A percentile compares a stretch with the other conserved stretches of the same genome.
Conservation (phyloP, 2,113 vertebrate genomes). For the Rhea americana region DNA sequence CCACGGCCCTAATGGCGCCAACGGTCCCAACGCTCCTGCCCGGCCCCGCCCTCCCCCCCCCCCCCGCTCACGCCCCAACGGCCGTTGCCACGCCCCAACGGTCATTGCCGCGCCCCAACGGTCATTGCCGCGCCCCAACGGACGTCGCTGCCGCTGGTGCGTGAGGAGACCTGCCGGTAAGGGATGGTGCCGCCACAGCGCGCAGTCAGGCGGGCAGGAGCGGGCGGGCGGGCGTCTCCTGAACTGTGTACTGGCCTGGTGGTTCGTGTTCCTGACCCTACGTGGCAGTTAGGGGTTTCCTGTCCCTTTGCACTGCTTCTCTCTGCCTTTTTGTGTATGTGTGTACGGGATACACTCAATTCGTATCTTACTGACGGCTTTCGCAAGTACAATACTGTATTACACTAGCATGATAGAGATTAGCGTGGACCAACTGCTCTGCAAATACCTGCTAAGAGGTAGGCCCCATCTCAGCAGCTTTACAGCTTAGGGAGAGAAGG, state of each 20-base stretch:
- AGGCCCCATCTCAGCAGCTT: neutral
- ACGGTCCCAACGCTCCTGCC: too few relatives aligned
- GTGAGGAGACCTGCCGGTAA: neutral
- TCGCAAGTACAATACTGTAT: neutral
- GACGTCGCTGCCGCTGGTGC: fast-evolving
- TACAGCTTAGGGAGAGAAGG: neutral
- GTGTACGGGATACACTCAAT: neutral
- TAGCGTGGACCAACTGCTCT: neutral
- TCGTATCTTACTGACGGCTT: neutral
- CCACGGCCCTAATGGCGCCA: too few relatives aligned
- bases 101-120: too few relatives aligned
- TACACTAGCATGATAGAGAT: neutral
- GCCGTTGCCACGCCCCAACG: too few relatives aligned
- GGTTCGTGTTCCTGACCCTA: fast-evolving
- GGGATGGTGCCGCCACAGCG: neutral
- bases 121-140: too few relatives aligned
- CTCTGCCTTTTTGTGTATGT: neutral
- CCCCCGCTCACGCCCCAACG: too few relatives aligned
- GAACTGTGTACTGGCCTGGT: too few relatives aligned
- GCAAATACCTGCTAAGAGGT: neutral
- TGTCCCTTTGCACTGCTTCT: neutral
- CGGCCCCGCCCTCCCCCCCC: neutral
- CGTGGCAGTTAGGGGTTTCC: neutral
- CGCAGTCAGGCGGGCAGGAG: too few relatives aligned
- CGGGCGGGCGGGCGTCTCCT: too few relatives aligned